Conservation (phyloP, 2,113 vertebrate genomes). For the Saccopteryx bilineata region DNA sequence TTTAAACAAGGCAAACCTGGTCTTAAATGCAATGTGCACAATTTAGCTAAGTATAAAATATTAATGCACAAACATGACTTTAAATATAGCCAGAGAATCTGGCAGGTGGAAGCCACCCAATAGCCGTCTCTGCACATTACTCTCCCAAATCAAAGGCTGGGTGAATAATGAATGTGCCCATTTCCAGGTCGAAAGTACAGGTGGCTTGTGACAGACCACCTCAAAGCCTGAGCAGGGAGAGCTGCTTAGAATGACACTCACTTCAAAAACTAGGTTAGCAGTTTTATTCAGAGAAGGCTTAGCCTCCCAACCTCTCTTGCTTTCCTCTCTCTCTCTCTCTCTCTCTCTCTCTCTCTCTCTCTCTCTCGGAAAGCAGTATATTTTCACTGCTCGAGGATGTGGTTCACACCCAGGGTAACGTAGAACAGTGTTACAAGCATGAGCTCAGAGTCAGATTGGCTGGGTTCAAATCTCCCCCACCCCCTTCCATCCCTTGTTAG, state of each 20-base stretch:
- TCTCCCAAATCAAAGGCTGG: slow-evolving; percentile 77
- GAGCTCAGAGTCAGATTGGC: background rate
- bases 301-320: background rate
- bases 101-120: slow-evolving; percentile 79
- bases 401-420: background rate
- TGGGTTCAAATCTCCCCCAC: background rate
- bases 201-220: slow-evolving; percentile 69
- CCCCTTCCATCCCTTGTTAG: background rate
- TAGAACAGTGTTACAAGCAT: background rate
- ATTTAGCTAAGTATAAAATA: slow-evolving; percentile 88
- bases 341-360: background rate
- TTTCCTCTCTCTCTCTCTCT: background rate
- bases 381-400: background rate
- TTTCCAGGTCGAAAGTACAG: slow-evolving; percentile 80
- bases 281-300: background rate
- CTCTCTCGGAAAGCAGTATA: background rate
- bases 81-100: slow-evolving; percentile 85
- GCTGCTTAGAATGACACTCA: slow-evolving; percentile 49
- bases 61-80: slow-evolving; percentile 89
- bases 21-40: slow-evolving; percentile 85
- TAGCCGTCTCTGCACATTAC: slow-evolving; percentile 78
- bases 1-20: slow-evolving; percentile 89
- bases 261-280: slow-evolving; percentile 21
- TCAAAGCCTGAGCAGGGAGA: slow-evolving; percentile 44
- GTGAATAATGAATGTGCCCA: slow-evolving; percentile 59